Evolutionary conservation across 2,797 vertebrate genomes (phyloP).

Genomic region (Dendrocincla fuliginosa): DNA sequence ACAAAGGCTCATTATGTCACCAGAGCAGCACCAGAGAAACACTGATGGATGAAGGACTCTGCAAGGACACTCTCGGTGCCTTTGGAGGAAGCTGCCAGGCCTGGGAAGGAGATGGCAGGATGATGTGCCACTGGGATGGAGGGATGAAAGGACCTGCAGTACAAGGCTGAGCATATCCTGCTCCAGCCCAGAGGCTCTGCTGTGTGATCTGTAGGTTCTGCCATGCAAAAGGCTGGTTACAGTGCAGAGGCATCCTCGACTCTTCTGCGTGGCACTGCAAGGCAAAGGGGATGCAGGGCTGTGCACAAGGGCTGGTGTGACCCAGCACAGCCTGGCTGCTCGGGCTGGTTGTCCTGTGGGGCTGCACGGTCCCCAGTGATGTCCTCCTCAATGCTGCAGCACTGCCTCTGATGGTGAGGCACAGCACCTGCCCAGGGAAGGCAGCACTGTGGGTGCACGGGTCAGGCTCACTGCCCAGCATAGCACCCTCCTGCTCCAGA

Average conservation of each 20-base stretch:
- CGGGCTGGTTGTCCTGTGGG: accelerated
- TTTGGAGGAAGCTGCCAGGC: neutral
- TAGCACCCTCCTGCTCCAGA: neutral
- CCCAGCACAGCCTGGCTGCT: neutral
- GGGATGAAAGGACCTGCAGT: neutral
- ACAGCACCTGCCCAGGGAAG: neutral
- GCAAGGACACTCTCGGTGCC: neutral
- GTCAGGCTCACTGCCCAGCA: neutral
- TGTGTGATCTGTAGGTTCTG: accelerated
- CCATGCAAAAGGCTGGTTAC: accelerated
- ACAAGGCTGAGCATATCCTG: accelerated
- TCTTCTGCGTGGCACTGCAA: accelerated
- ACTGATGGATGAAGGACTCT: neutral
- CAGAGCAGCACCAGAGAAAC: neutral
- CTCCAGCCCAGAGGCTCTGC: neutral
- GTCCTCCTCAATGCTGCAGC: neutral
- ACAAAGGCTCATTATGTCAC: slow-evolving; percentile 13
- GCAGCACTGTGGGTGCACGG: neutral
- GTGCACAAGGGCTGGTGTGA: neutral
- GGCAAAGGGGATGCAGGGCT: neutral
- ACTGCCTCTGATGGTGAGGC: accelerated
- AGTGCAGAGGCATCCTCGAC: accelerated
- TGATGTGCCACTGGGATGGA: neutral
- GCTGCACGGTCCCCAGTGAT: neutral
- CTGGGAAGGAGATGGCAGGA: neutral